Conservation (phyloP, 1,140 invertebrate genomes). For the Parasteatoda tepidariorum region DNA sequence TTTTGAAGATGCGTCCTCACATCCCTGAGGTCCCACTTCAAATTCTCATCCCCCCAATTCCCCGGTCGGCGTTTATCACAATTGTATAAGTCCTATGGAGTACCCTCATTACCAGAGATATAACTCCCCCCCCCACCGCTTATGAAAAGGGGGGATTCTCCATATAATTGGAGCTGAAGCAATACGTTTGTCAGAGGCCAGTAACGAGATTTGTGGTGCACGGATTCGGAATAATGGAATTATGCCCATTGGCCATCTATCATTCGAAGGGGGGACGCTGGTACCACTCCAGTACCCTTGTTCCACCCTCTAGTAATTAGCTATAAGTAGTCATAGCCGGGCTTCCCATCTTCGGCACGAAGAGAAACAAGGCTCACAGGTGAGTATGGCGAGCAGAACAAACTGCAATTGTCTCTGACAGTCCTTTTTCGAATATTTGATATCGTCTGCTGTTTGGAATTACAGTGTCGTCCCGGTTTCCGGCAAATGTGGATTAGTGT, state of each 20-base stretch:
- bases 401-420: not conserved
- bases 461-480: not conserved
- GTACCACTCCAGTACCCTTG: conserved; percentile 20
- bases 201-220: conserved; percentile 58
- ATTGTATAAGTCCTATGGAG: conserved; percentile 28
- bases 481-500: not conserved
- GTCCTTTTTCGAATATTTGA: not conserved
- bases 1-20: conserved; percentile 40
- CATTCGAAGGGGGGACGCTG: conserved; percentile 30
- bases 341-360: not conserved
- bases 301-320: conserved; percentile 44
- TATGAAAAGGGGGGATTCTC: not conserved
- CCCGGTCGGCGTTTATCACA: conserved; percentile 33
- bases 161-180: conserved; percentile 38
- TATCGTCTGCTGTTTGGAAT: not conserved
- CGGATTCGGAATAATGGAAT: conserved; percentile 59
- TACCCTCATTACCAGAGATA: conserved; percentile 36
- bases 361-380: not conserved
- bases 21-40: conserved; percentile 14
- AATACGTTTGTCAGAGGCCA: conserved; percentile 22
- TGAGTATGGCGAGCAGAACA: not conserved
- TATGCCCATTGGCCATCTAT: conserved; percentile 60
- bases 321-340: conserved; percentile 29
- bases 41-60: not conserved
- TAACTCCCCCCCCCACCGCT: not conserved